Base-by-base conservation (phyloP, 2,113 vertebrate genomes). In the Semicossyphus pulcher region DNA sequence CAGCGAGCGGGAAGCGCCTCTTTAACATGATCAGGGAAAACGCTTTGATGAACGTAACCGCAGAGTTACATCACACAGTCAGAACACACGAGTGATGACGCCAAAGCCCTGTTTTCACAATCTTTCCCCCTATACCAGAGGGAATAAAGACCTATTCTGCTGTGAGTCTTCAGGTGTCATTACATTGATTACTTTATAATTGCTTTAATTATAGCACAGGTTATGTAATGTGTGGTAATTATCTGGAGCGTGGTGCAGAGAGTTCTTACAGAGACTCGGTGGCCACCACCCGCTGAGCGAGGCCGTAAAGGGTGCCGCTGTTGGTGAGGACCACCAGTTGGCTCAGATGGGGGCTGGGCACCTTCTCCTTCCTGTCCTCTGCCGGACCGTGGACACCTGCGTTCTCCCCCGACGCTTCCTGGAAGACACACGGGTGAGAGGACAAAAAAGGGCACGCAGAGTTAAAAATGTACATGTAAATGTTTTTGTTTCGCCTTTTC, bases 281-380 rank as follows among this genome's bases (percentile, higher is more conserved):
- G 76, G 97, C 98, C 51, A 99, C 96, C 66, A 99, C 97, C 83
- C 98, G 95, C 88, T 99, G 96, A 2, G 96, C 95, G 72, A 99
- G 91, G 3, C 97, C 98, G 3, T 97, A 99, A 0, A 99, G 93
- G 0, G 92, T 95, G 53, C 90, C 94, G 25, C 94, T 93, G 76
- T 95, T 93, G 0, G 95, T 96, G 84, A 99, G 91, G 87, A 96
- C 89, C 72, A 99, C 98, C 0, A 98, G 84, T 44, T 97, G 98
- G 86, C 97, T 99, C 64, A 99, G 96, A 78, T 99, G 97, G 31
- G 97, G 97, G 77, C 96, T 96, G 25, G 98, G 98, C 11, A 99
- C 95, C 85, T 99, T 99, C 91, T 98, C 97, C 83, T 98, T 99
- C 69, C 95, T 94, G 81, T 99, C 98, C 90, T 99, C 98, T 23